A percentile compares a stretch with the other conserved stretches of the same genome.
Conservation (phyloP, 2,113 vertebrate species). For the Sapajus apella region DNA sequence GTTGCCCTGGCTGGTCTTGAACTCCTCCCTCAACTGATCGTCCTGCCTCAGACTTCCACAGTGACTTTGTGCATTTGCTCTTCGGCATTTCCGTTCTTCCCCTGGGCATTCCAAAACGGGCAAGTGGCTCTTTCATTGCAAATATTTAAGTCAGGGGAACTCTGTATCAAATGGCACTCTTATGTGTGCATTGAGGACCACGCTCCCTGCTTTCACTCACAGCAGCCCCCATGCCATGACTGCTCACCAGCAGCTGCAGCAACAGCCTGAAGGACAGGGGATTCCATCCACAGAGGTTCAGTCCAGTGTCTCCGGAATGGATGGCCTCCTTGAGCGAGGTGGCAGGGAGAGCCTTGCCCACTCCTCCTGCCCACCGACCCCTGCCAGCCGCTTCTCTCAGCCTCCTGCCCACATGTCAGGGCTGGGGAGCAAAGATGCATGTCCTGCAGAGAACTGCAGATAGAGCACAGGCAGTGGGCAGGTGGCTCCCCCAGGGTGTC, state of each 20-base stretch:
- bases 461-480: not conserved
- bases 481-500: accelerated
- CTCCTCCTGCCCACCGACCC: no score
- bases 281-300: not conserved
- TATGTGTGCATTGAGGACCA: accelerated
- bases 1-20: no score
- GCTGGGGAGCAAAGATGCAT: accelerated
- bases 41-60: no score
- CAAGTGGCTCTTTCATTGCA: no score
- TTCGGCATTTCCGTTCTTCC: accelerated
- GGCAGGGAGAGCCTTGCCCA: not conserved
- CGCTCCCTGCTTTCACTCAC: no score
- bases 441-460: accelerated
- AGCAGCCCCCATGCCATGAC: accelerated
- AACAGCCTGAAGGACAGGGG: not conserved
- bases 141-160: not conserved
- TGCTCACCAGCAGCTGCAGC: no score
- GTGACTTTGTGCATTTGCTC: not conserved
- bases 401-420: not conserved
- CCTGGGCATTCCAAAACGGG: not conserved
- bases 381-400: not conserved
- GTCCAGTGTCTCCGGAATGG: not conserved
- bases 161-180: accelerated
- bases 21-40: no score
- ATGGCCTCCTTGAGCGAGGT: accelerated